Evolutionary conservation across 2,113 vertebrate genomes (phyloP).

Genomic region (Pyrgilauda ruficollis): DNA sequence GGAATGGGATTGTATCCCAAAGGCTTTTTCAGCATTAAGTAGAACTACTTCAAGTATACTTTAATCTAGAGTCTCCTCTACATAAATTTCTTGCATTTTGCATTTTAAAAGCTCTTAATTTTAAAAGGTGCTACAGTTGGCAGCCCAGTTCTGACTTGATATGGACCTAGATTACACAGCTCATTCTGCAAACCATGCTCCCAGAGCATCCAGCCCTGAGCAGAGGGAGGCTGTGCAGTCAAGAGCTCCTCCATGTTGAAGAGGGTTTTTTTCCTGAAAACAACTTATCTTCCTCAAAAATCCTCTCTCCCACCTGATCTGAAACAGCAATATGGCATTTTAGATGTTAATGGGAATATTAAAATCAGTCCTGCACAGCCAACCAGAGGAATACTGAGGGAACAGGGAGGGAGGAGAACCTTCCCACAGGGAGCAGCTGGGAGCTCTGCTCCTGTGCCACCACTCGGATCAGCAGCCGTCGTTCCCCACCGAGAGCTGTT

Average conservation of each 20-base stretch:
- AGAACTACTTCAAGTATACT: neutral
- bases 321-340: neutral
- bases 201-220: neutral
- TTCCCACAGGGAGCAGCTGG: neutral
- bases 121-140: neutral
- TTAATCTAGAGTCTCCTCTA: neutral
- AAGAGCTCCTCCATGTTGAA: neutral
- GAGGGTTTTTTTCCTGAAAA: neutral
- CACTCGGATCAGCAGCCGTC: fast-evolving
- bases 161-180: neutral
- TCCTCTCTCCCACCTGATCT: neutral
- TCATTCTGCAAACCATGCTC: neutral
- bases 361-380: neutral
- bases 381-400: neutral
- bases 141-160: neutral
- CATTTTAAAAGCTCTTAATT: neutral
- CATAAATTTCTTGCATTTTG: neutral
- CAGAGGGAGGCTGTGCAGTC: neutral
- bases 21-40: constrained; percentile 37
- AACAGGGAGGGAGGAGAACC: neutral
- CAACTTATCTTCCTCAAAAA: neutral
- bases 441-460: neutral
- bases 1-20: constrained; percentile 48
- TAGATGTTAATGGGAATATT: neutral
- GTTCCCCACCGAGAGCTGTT: fast-evolving